Evolutionary conservation across 2,888 invertebrate species (phyloP), one percentile per base, ranked within the genome.

Genomic region (Idaea dimidiata): DNA sequence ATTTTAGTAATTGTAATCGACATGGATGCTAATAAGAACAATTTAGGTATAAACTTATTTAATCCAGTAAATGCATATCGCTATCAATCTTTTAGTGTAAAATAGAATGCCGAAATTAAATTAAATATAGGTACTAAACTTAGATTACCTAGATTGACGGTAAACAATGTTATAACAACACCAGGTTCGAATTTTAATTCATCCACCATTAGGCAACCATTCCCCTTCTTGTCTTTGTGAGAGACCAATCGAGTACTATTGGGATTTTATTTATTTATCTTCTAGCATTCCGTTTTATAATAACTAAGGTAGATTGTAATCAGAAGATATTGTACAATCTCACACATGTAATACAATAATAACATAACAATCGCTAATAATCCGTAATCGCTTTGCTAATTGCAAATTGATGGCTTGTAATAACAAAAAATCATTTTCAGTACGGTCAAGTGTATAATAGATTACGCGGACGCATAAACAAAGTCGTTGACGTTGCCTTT

Each of bases 401-500:
- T 60, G 65, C 60, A 62, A 64, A 63, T 62, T 66, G 60, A 70
- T 65, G 65, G 59, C 58, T 64, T 57, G 54, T 32, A 33, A 16
- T 56, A 43, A 62, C 63, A 66, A 66, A 63, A 64, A 62, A 62
- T 54, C 53, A 8, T 56, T 56, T 31, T 56, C 6, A 56, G 33
- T 33, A 66, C 62, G 53, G 56, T 60, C 54, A 56, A 56, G 56
- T 56, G 56, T 56, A 17, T 59, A 18, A 54, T 59, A 54, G 17
- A 54, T 54, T 59, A 54, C 18, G 14, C 14, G 53, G 17, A 33
- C 17, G 24, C 57, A 62, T 60, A 60, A 56, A 54, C 60, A 62
- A 54, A 57, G 63, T 68, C 16, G 60, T 62, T 62, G 59, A 69
- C 64, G 33, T 63, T 70, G 69, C 69, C 59, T 61, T 63, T 62